Base-by-base conservation (phyloP, 2,888 invertebrate species). In the Dolichopus griseipennis region DNA sequence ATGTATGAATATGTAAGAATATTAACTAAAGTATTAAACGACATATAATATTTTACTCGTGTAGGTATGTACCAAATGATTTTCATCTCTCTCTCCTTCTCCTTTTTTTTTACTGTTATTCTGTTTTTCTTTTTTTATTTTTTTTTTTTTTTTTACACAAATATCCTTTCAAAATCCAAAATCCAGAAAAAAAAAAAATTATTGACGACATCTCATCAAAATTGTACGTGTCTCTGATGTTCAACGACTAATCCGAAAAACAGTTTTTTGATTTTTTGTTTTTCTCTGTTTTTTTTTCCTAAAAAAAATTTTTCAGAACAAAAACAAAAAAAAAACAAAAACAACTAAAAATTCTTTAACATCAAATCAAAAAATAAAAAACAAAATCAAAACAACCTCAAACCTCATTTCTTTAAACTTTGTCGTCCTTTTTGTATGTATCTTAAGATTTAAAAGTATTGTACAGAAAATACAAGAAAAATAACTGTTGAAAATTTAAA, bases 191-290 rank as follows among this genome's bases (percentile, higher is more conserved):
- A 12, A 7, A 52, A 52, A 52, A 68, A 68, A 67, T 69, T 71
- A 71, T 69, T 69, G 71, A 69, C 68, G 68, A 71, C 68, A 71
- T 71, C 71, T 67, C 68, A 71, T 69, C 69, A 69, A 71, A 71
- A 68, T 37, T 66, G 71, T 71, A 71, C 71, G 71, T 71, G 71
- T 68, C 66, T 65, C 20, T 63, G 52, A 52, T 52, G 52, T 52
- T 15, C 18, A 52, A 52, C 52, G 63, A 68, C 62, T 68, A 68
- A 64, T 21, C 37, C 52, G 7, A 15, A 27, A 61, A 8, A 37
- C 37, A 7, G 37, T 37, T 37, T 37, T 34, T 37, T 37, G 6
- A 37, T 37, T 8, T 34, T 37, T 37, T 37, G 37, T 12, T 37
- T 37, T 10, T 27, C 2, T 27, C 5, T 27, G 2, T 27, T 5